Conservation (phyloP, 2,797 vertebrate species). For the Masticophis lateralis region DNA sequence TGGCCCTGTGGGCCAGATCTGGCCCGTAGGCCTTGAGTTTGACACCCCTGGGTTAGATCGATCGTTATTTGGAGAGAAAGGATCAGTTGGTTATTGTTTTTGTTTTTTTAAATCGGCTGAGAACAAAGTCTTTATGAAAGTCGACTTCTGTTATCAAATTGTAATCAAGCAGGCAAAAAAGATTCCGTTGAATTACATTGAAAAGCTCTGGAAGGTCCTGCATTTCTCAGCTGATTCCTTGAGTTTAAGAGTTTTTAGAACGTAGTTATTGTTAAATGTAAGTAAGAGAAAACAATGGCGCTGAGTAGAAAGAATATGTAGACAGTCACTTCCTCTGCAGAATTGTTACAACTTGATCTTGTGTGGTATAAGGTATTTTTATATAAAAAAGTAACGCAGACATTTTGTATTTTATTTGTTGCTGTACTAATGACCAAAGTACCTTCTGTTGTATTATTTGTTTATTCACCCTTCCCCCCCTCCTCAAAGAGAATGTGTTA, state of each 20-base stretch:
- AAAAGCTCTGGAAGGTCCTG: slow-evolving; percentile 46
- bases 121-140: neutral
- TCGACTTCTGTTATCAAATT: neutral
- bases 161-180: slow-evolving; percentile 50
- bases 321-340: slow-evolving; percentile 15
- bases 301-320: slow-evolving; percentile 1
- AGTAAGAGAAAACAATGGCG: slow-evolving; percentile 28
- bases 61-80: neutral
- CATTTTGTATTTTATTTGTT: slow-evolving; percentile 73
- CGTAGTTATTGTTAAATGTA: slow-evolving; percentile 43
- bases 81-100: neutral
- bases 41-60: too few species aligned
- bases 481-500: slow-evolving; percentile 75
- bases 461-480: slow-evolving; percentile 52
- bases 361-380: slow-evolving; percentile 70
- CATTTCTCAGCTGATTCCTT: slow-evolving; percentile 44
- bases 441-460: slow-evolving; percentile 73
- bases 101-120: neutral
- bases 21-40: too few species aligned
- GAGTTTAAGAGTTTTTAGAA: neutral
- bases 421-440: slow-evolving; percentile 89
- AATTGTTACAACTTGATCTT: slow-evolving; percentile 42
- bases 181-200: slow-evolving; percentile 41
- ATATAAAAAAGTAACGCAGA: slow-evolving; percentile 65
- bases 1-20: too few species aligned